Base-by-base conservation (phyloP, 2,113 vertebrate species). In the Tupaia chinensis region DNA sequence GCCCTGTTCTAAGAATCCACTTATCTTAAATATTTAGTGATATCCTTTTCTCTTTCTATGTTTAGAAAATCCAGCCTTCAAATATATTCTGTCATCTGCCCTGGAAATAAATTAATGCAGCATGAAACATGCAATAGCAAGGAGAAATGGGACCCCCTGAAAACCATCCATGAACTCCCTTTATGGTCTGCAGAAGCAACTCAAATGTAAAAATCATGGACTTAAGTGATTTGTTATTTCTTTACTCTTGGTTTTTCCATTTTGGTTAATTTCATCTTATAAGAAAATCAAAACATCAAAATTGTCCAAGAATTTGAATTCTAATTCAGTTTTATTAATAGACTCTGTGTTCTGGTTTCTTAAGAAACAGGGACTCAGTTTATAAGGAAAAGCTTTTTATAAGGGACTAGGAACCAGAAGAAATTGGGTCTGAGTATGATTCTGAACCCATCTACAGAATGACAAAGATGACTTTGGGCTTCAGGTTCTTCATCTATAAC, bases 351-450 rank as follows among this genome's bases (percentile, higher is more conserved):
- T 86, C 9, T 60, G n/a, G 5, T 34, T 44, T 54, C n/a, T 19
- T 76, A 32, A 73, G 3, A 22, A 65, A 10, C 23, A 22, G 0
- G 25, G 23, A 25, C 19, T 54, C 22, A 16, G 9, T 25, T 54
- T 63, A 20, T 10, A 20, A 72, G 32, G 14, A 77, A 4, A 14
- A 65, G 20, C 5, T 6, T 73, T 4, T 14, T 61, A 3, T 25
- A 56, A 29, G 27, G 27, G 16, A 68, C 20, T 27, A 70, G 12
- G 16, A 27, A 2, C 25, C 25, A 7, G 9, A 3, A 89, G 7
- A 78, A 15, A 34, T 0, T 7, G 3, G 9, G 5, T 54, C 16
- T 81, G 60, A 11, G 7, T 1, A 0, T 13, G 32, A 61, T 19
- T 82, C 69, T 73, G 19, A 70, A 4, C 23, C 9, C 27, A 65